Base-by-base conservation (phyloP, 2,888 invertebrate genomes). In the Dynastes tityus region DNA sequence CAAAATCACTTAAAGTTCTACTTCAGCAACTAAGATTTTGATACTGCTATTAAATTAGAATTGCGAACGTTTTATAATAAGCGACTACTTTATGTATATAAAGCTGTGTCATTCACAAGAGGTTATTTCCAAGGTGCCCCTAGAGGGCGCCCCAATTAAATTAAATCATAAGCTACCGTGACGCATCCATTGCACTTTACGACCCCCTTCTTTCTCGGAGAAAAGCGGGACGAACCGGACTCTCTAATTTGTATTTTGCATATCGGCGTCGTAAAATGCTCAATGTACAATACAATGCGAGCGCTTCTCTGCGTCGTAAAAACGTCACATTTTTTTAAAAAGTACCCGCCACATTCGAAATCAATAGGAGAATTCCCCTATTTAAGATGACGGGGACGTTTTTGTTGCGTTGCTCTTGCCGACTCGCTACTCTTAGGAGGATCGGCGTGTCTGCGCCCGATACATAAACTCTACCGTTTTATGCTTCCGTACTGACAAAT, bases 381-480 rank as follows among this genome's bases (percentile, higher is more conserved):
- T 58, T 22, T 45, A 67, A 67, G 27, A 67, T 22, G 45, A 67
- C 49, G 49, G 9, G 5, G 9, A 67, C 67, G 29, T 51, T 51
- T 53, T 70, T 53, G 9, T 13, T 22, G n/a, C 11, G 22, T 51
- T 51, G n/a, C 51, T 4, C 51, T 70, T 5, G 6, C 51, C n/a
- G 27, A n/a, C 32, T 22, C 37, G 13, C 13, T 37, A 37, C 32
- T n/a, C 27, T 22, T 58, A 58, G 55, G 13, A 58, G 27, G 13
- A 37, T 27, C 40, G 16, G 22, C 22, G 55, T 58, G 22, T 58
- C 16, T 40, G 37, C 11, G n/a, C 9, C 16, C 58, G 58, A 58
- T 73, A 58, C 73, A 73, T 73, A 73, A 73, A 73, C 73, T 73
- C 58, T 73, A 58, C n/a, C 58, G 55, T 58, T 73, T 71, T 73